Percentiles rank a stretch among this genome's conserved stretches.
These are phyloP conservation scores for Oasisia sp. DNA, from an alignment of 2,888 invertebrate species.

Conservation along the genomic window DNA sequence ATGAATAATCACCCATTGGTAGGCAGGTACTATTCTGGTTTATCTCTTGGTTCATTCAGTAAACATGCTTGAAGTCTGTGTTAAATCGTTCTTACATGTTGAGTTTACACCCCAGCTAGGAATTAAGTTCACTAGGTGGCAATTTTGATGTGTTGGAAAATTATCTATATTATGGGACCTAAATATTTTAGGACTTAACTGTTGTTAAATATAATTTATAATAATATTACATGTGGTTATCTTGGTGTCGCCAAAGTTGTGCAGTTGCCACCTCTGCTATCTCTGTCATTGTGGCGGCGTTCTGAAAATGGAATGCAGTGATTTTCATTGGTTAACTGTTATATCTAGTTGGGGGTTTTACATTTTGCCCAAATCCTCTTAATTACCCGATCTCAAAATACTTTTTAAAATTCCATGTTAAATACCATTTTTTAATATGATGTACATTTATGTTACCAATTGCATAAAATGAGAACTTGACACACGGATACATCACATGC, in stretches of 20 bases:
- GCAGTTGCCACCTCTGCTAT: neutral
- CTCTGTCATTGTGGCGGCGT: neutral
- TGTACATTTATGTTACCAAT: too few species aligned
- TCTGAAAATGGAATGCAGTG: neutral
- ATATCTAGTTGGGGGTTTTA: too few species aligned
- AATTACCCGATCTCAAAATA: too few species aligned
- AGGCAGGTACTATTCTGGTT: neutral
- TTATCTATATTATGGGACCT: neutral
- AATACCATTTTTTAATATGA: too few species aligned
- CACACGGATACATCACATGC: too few species aligned
- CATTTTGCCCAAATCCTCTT: too few species aligned
- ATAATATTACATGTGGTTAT: neutral
- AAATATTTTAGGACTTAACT: neutral
- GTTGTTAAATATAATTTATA: neutral
- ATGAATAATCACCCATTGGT: neutral
- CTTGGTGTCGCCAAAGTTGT: neutral
- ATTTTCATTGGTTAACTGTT: too few species aligned
- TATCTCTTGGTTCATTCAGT: neutral
- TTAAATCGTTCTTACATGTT: neutral
- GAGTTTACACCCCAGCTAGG: neutral
- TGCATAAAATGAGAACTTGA: too few species aligned
- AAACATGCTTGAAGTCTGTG: neutral
- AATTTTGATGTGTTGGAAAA: neutral
- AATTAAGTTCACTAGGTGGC: neutral
- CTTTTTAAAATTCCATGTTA: too few species aligned